Base-by-base conservation (phyloP, 2,888 invertebrate genomes). In the Athrips mouffetella region DNA sequence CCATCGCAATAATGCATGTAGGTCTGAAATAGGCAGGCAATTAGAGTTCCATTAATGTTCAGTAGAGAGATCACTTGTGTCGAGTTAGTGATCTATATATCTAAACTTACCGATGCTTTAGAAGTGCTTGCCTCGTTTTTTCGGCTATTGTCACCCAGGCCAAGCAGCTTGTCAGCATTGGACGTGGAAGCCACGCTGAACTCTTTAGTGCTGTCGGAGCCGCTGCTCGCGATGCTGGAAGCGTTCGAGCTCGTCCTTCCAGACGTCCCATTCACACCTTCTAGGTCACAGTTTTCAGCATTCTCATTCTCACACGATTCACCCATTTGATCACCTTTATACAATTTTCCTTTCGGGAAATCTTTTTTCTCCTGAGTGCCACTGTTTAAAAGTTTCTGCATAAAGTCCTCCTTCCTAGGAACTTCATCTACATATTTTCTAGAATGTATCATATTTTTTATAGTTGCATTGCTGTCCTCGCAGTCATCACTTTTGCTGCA, bases 151-250 rank as follows among this genome's bases (percentile, higher is more conserved):
- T 76, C 73, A 51, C 74, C 73, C 8, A 87, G 73, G 1, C 87
- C 87, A 0, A 87, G 70, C 20, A 87, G 59, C 55, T 77, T 81
- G 8, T 87, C 87, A 13, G 87, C 87, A 53, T 86, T 87, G 0
- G 86, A 85, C 0, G 87, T 87, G 15, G 87, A 86, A 18, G 86
- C 80, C 44, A 82, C 81, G 15, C 65, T 76, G 50, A 80, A 84
- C 44, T 78, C 81, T 57, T 80, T 82, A 27, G 70, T 76, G 30
- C 76, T 80, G 35, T 82, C 82, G 0, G 84, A 83, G 50, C 80
- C 76, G 4, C 76, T 65, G 49, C 84, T 84, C 2, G 75, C 78
- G 47, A 80, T 81, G 53, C 84, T 85, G 1, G 85, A 84, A 0
- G 81, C 80, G 48, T 86, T 83, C 0, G 86, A 85, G 53, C 80